These are phyloP conservation scores for Dryococelus australis DNA, from an alignment of 2,888 invertebrate genomes.

Conservation along the genomic window DNA sequence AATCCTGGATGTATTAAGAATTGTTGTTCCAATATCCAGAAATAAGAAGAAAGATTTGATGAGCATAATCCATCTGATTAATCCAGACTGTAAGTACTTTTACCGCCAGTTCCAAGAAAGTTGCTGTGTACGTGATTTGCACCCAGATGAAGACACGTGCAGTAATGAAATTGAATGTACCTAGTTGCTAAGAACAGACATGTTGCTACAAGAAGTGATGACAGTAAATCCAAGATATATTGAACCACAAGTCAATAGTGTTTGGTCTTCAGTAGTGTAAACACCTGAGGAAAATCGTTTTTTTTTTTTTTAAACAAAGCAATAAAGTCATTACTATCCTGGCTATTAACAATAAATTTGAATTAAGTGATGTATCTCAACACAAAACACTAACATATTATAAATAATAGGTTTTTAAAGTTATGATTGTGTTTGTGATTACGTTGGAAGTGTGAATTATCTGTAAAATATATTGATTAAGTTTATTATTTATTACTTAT, in stretches of 20 bases:
- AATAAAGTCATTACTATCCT: too few species aligned
- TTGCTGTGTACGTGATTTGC: neutral
- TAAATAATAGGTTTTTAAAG: neutral
- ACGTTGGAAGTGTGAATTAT: neutral
- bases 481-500: neutral
- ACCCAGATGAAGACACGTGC: neutral
- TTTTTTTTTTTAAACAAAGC: too few species aligned
- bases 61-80: neutral
- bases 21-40: conserved; percentile 23
- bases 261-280: too few species aligned
- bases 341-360: neutral
- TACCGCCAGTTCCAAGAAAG: neutral
- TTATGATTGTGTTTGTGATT: neutral
- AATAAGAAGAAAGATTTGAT: conserved; percentile 28
- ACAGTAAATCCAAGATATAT: neutral
- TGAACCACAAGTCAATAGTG: neutral
- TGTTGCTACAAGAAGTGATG: neutral
- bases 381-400: neutral
- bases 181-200: neutral
- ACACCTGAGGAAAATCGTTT: too few species aligned
- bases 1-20: too few species aligned
- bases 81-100: neutral
- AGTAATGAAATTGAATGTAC: neutral
- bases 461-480: neutral
- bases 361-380: neutral